Base-by-base conservation (phyloP, 2,113 vertebrate genomes). In the Chiloscyllium plagiosum region DNA sequence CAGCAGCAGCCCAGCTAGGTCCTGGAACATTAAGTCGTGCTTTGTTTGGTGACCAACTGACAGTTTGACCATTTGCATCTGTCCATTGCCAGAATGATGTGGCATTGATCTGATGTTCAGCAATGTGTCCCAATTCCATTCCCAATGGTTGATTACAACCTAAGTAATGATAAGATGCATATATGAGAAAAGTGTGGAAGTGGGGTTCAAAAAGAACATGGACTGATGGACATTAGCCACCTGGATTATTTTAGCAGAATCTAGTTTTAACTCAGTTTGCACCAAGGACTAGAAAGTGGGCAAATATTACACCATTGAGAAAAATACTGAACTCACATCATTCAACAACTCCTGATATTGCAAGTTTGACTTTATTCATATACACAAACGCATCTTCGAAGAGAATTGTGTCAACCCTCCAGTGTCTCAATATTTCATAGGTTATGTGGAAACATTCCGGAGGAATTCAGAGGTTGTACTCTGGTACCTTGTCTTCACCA, bases 121-220 rank as follows among this genome's bases (percentile, higher is more conserved):
- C 50, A 90, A 96, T 29, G 10, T 72, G 96, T 69, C 96, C 96
- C 50, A 97, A 96, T 95, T 97, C 97, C 96, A 97, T 96, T 96
- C 97, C 97, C 96, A 97, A 96, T 83, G 97, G 98, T 96, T 97
- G 97, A 93, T 97, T 97, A 96, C 98, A 98, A 96, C 97, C 98
- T 29, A 96, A 90, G 96, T 96, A 95, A 90, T 61, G 87, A 10
- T 12, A 90, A 90, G 13, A 29, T 56, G 52, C 2, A 26, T 89
- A 29, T 89, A 26, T 89, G 76, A 80, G 22, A 89, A 89, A 4
- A 89, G 47, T 87, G 37, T 50, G 17, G 47, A 47, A 87, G 6
- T 52, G 22, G 47, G 20, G 5, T 87, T 87, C 42, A 87, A 87
- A 56, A 26, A 56, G 22, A 56, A 89, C 86, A 52, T 56, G 50